Conservation (phyloP, 2,113 vertebrate species). For the Pollimyrus isidori region DNA sequence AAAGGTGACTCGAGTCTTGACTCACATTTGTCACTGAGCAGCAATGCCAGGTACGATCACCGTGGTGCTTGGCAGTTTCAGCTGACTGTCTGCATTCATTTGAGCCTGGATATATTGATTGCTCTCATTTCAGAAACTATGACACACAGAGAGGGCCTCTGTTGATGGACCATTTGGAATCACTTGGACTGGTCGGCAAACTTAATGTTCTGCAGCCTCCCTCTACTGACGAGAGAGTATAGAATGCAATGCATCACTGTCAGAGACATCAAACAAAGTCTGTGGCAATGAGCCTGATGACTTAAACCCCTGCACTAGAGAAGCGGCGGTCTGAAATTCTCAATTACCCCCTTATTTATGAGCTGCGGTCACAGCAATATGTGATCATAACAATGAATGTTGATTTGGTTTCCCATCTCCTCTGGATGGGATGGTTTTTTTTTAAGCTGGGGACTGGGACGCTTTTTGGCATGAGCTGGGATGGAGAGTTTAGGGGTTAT, state of each 20-base stretch:
- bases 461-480: not conserved
- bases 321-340: not conserved
- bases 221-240: constrained; percentile 14
- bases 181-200: constrained; percentile 32
- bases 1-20: constrained; percentile 12
- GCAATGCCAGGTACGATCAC: constrained; percentile 23
- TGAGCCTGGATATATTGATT: constrained; percentile 39
- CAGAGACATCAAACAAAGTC: not conserved
- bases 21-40: constrained; percentile 38
- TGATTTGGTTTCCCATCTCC: not conserved
- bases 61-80: constrained; percentile 27
- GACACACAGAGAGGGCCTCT: constrained; percentile 28
- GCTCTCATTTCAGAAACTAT: constrained; percentile 33
- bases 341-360: constrained; percentile 6
- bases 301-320: constrained; percentile 10
- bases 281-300: constrained; percentile 25
- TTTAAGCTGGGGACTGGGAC: not conserved
- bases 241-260: not conserved
- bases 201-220: constrained; percentile 13
- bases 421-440: not conserved
- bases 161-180: constrained; percentile 39
- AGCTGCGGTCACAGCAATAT: not conserved
- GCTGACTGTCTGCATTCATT: constrained; percentile 43
- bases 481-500: not conserved
- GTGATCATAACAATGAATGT: not conserved